phyloP scores from a whole-genome alignment of 2,888 invertebrate species.

The Girardia tigrina region DNA sequence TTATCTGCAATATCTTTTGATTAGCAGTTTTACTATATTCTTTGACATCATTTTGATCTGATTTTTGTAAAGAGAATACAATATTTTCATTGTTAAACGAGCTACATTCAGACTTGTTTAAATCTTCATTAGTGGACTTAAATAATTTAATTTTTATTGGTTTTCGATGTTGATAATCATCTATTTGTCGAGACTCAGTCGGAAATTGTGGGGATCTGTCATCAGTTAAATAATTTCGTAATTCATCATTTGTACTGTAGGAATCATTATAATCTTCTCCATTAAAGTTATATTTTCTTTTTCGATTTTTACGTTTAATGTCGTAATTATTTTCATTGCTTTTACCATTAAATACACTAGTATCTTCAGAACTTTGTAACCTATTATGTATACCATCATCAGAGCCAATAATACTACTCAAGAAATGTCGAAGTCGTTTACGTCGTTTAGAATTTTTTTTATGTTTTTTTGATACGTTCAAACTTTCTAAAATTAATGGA shows the following conservation, averaged over 20 bases:
- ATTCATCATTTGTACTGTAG: not conserved
- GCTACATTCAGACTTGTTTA: not conserved
- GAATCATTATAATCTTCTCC: not conserved
- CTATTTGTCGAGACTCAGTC: not conserved
- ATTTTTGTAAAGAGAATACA: conserved; percentile 10
- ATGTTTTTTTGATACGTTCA: not conserved
- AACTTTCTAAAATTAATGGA: not conserved
- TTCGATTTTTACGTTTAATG: not conserved
- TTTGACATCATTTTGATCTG: not conserved
- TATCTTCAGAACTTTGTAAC: not conserved
- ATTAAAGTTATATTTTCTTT: not conserved
- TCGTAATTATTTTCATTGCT: not conserved
- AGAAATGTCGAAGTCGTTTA: not conserved
- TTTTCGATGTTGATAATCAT: not conserved
- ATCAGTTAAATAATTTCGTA: not conserved
- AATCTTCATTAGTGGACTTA: conserved; percentile 10
- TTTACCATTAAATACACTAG: not conserved
- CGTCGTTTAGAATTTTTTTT: conserved; percentile 13
- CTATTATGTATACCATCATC: not conserved
- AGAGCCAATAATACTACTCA: conserved; percentile 12
- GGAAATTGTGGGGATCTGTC: not conserved
- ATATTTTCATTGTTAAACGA: not conserved
- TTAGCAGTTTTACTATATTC: not conserved
- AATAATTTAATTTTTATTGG: not conserved
- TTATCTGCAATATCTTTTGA: conserved; percentile 1